A percentile compares a stretch with the other conserved stretches of the same genome.
Conservation (phyloP, 1,140 invertebrate genomes). For the Drosophila micromelanica region DNA sequence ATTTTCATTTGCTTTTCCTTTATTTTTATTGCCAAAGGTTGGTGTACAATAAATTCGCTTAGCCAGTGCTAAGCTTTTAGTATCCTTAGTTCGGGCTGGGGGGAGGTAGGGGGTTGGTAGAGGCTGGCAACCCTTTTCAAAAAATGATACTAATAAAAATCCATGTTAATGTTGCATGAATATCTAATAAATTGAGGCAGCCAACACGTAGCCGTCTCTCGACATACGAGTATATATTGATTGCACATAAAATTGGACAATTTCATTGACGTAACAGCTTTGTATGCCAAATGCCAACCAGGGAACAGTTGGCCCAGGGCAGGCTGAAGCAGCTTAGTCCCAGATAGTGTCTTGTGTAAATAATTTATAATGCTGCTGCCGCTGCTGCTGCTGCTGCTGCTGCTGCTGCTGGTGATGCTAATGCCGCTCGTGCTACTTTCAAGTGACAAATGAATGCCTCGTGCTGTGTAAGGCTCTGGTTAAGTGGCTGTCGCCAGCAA, state of each 20-base stretch:
- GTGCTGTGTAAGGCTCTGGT: slow-evolving; percentile 33
- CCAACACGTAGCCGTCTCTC: slow-evolving; percentile 62
- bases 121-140: slow-evolving; percentile 72
- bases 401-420: neutral
- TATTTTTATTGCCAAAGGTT: slow-evolving; percentile 44
- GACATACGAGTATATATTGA: slow-evolving; percentile 65
- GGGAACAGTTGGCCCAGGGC: slow-evolving; percentile 54
- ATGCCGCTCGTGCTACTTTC: neutral
- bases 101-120: slow-evolving; percentile 12
- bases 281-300: slow-evolving; percentile 54
- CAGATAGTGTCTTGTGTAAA: slow-evolving; percentile 61
- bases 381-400: too few species aligned
- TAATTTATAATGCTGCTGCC: slow-evolving; percentile 61
- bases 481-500: slow-evolving; percentile 63
- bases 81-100: slow-evolving; percentile 21
- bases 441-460: slow-evolving; percentile 74
- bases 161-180: slow-evolving; percentile 83
- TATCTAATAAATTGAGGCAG: slow-evolving; percentile 81
- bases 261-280: slow-evolving; percentile 76
- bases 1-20: slow-evolving; percentile 14
- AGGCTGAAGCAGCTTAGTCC: slow-evolving; percentile 10
- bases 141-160: slow-evolving; percentile 83
- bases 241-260: slow-evolving; percentile 81
- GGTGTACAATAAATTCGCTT: slow-evolving; percentile 65
- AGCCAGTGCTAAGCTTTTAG: slow-evolving; percentile 63